These are phyloP conservation scores for Oligia fasciuncula DNA, from an alignment of 2,888 invertebrate genomes.

Conservation along the genomic window DNA sequence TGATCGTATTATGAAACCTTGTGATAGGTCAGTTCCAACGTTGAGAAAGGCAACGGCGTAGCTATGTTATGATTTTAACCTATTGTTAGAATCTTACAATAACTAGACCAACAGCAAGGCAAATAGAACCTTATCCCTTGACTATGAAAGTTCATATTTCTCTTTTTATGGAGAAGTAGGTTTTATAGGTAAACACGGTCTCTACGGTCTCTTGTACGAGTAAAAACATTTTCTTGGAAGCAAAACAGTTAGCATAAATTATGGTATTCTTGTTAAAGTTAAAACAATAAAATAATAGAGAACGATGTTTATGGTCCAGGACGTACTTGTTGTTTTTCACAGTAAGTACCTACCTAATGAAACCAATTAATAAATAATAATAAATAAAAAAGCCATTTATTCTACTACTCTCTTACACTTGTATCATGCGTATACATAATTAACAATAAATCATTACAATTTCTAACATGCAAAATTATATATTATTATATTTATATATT, in stretches of 20 bases:
- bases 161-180: background rate
- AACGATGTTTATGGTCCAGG: background rate
- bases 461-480: too few species aligned
- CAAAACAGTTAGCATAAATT: background rate
- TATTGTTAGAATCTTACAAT: conserved; percentile 31
- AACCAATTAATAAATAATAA: too few species aligned
- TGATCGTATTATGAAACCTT: conserved; percentile 36
- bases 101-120: conserved; percentile 6
- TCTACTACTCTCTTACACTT: too few species aligned
- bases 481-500: too few species aligned
- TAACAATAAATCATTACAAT: too few species aligned
- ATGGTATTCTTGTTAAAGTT: background rate
- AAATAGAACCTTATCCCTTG: conserved; percentile 23
- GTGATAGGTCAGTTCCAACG: conserved; percentile 62
- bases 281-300: background rate
- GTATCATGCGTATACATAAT: too few species aligned
- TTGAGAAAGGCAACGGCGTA: conserved; percentile 17
- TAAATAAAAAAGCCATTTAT: too few species aligned
- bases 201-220: background rate
- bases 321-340: background rate
- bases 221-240: conserved; percentile 13
- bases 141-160: background rate
- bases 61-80: conserved; percentile 34
- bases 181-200: background rate
- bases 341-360: background rate